Conservation (phyloP, 2,888 invertebrate species). For the Hipparchia sbordonii region DNA sequence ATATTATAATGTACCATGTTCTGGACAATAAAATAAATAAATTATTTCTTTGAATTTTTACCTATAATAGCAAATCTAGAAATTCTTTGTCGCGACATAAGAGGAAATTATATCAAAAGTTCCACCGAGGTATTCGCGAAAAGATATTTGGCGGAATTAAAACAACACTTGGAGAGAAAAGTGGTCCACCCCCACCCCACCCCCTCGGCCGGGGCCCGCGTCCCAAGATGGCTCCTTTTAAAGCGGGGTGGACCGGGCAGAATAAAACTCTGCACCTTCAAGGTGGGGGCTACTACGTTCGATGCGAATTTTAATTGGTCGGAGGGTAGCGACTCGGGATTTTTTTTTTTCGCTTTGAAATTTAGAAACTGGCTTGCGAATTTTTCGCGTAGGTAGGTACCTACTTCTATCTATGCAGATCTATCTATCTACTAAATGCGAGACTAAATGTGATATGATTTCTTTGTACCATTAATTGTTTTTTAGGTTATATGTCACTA, state of each 20-base stretch:
- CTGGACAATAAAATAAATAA: too few species aligned
- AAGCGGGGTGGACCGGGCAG: slow-evolving; percentile 76
- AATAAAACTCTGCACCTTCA: slow-evolving; percentile 80
- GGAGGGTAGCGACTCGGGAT: slow-evolving; percentile 11
- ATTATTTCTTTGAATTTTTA: too few species aligned
- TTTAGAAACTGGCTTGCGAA: slow-evolving; percentile 18
- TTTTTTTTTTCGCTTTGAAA: slow-evolving; percentile 21
- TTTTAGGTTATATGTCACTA: too few species aligned
- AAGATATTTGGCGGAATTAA: slow-evolving; percentile 82
- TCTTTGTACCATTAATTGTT: background rate
- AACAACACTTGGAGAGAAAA: slow-evolving; percentile 76
- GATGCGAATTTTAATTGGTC: slow-evolving; percentile 47
- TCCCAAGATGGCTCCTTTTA: slow-evolving; percentile 83
- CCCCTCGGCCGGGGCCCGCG: slow-evolving; percentile 59
- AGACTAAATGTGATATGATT: too few species aligned
- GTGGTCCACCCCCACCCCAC: slow-evolving; percentile 57
- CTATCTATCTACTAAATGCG: too few species aligned
- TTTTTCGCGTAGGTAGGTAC: slow-evolving; percentile 1
- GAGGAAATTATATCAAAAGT: slow-evolving; percentile 78
- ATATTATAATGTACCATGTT: too few species aligned
- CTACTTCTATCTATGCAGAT: background rate
- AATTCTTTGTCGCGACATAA: slow-evolving; percentile 48
- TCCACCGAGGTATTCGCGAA: slow-evolving; percentile 79
- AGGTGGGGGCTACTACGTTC: slow-evolving; percentile 70
- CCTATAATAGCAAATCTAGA: background rate